Evolutionary conservation across 2,113 vertebrate species (phyloP).

Genomic region (Lasiurus cinereus): DNA sequence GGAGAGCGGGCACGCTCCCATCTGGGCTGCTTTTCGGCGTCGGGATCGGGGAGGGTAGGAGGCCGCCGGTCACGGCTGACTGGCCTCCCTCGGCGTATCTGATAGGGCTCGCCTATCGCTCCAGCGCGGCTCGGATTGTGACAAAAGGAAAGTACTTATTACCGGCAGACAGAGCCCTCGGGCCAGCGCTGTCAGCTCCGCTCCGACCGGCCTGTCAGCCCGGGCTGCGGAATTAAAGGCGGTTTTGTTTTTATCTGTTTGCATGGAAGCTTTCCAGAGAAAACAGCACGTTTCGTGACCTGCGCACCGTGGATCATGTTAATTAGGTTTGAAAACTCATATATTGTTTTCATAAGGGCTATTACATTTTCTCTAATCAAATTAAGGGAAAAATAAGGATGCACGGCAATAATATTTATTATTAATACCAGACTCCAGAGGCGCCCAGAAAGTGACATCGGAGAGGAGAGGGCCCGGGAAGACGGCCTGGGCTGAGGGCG

Average conservation of each 20-base stretch:
- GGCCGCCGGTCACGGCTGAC: constrained; percentile 85
- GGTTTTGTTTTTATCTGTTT: constrained; percentile 91
- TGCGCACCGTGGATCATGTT: constrained; percentile 90
- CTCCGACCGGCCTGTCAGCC: constrained; percentile 81
- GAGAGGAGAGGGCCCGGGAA: constrained; percentile 80
- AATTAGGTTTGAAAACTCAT: constrained; percentile 93
- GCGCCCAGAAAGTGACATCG: constrained; percentile 85
- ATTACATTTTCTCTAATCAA: constrained; percentile 93
- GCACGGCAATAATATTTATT: constrained; percentile 92
- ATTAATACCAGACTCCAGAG: constrained; percentile 91
- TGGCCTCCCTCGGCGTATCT: constrained; percentile 80
- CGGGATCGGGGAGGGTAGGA: constrained; percentile 63
- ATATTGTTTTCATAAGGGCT: constrained; percentile 92
- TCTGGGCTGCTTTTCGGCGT: constrained; percentile 80
- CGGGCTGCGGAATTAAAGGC: constrained; percentile 86
- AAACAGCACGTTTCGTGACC: constrained; percentile 91
- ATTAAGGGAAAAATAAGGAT: constrained; percentile 91
- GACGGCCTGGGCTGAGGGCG: constrained; percentile 86
- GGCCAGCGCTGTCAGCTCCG: constrained; percentile 88
- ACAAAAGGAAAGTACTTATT: constrained; percentile 90
- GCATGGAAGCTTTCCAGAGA: constrained; percentile 91
- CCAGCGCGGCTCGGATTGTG: constrained; percentile 84
- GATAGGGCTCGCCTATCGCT: constrained; percentile 84
- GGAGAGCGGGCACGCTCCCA: constrained; percentile 55
- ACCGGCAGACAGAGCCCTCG: constrained; percentile 85